Base-by-base conservation (phyloP, 2,888 invertebrate genomes). In the Polydrusus pterygomalis region DNA sequence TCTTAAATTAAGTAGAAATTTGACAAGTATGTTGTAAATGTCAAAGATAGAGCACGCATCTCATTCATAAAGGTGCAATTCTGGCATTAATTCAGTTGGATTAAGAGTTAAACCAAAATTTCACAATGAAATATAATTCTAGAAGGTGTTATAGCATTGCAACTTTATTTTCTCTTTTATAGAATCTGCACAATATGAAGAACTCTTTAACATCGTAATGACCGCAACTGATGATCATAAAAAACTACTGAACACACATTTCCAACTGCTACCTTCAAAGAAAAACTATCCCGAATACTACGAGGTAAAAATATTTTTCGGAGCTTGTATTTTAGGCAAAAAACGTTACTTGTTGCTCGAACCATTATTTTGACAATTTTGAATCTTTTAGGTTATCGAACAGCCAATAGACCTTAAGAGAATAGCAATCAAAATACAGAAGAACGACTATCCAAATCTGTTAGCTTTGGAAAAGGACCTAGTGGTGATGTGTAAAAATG, bases 281-380 rank as follows among this genome's bases (percentile, higher is more conserved):
- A 94, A 95, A 88, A 92, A 95, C 77, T 98, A 98, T 87, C 98
- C 99, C 0, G 96, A 97, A 83, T 99, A 99, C 88, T 99, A 96
- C 87, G 95, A 95, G 81, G 93, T 76, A 76, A 40, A n/a, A 54
- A 43, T 43, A 40, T 25, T 25, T 25, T 25, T 25, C 5, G 25
- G 5, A 3, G 1, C 25, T 25, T 38, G n/a, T 72, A 25, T 45
- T 15, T 49, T n/a, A 15, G n/a, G 17, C 2, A 47, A 58, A 11
- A 30, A 25, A 25, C 25, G 5, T 25, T 25, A 3, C 5, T 34
- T 15, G 38, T n/a, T 18, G 5, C 25, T 25, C 5, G 5, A 1
- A 5, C 2, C 34, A 34, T 34, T 34, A 7, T 7, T 34, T 34
- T 34, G 34, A 10, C 25, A 25, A 0, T 1, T 62, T 56, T 38